Conservation (phyloP, 2,113 vertebrate genomes). For the Gymnocephalus cernua region DNA sequence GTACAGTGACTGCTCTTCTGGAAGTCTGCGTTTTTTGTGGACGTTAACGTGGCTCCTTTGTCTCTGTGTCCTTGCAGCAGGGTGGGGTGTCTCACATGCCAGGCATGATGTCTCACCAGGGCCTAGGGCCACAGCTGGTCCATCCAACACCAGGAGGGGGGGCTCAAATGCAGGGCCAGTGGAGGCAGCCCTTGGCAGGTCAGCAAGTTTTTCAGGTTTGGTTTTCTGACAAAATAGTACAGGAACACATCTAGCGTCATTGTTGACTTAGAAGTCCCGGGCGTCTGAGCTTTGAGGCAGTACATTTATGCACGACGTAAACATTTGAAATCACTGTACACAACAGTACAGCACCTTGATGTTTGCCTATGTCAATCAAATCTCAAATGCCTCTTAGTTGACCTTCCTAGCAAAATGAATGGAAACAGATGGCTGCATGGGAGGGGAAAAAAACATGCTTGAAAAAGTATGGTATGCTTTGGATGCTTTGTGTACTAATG, state of each 20-base stretch:
- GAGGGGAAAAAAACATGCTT: background rate
- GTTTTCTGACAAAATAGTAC: background rate
- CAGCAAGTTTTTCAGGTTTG: constrained; percentile 33
- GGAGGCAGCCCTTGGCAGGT: constrained; percentile 87
- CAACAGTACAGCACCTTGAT: constrained; percentile 9
- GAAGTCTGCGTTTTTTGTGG: background rate
- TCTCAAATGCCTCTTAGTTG: background rate
- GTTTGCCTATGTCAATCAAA: constrained; percentile 9
- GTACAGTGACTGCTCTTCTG: background rate
- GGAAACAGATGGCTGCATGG: background rate
- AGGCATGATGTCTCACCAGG: constrained; percentile 88
- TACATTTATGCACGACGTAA: background rate
- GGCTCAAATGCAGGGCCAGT: constrained; percentile 87
- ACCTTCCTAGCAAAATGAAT: background rate
- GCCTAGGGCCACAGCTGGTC: constrained; percentile 87
- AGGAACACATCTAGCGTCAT: background rate
- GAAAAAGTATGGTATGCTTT: background rate
- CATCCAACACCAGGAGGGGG: constrained; percentile 87
- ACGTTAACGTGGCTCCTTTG: background rate
- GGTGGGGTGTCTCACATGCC: constrained; percentile 87
- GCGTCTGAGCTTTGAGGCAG: constrained; percentile 2
- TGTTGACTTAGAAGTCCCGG: background rate
- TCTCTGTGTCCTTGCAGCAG: constrained; percentile 79
- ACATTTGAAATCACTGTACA: constrained; percentile 23
- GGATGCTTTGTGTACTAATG: background rate